These are phyloP conservation scores for Caenorhabditis sp. DNA, from an alignment of 2,888 invertebrate genomes.

Conservation along the genomic window DNA sequence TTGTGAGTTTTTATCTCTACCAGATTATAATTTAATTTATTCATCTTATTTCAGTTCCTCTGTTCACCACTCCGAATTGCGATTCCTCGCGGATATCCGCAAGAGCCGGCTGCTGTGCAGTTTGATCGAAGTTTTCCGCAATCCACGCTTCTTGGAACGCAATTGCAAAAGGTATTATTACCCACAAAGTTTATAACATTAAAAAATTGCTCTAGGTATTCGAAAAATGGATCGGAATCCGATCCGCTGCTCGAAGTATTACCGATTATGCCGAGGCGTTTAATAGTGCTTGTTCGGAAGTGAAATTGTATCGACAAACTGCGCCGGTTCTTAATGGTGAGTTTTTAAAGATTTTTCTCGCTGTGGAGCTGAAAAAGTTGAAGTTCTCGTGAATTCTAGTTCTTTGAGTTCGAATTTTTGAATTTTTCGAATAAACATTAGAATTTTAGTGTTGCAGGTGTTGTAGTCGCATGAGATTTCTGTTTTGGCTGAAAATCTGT, in stretches of 20 bases:
- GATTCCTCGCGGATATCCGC: constrained; percentile 39
- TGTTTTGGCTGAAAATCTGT: too few species aligned
- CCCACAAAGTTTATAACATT: not conserved
- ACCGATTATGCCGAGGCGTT: constrained; percentile 25
- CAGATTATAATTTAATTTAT: too few species aligned
- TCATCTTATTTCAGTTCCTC: constrained; percentile 12
- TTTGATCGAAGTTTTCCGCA: constrained; percentile 48
- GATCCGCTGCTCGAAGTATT: constrained; percentile 1
- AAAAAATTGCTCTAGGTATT: constrained; percentile 9
- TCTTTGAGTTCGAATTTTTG: too few species aligned
- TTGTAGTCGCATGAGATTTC: too few species aligned
- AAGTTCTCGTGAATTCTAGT: too few species aligned
- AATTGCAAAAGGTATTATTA: constrained; percentile 10
- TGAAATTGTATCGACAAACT: constrained; percentile 6
- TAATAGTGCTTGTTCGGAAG: constrained; percentile 33
- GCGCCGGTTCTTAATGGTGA: constrained; percentile 8
- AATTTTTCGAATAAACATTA: too few species aligned
- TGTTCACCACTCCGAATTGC: constrained; percentile 36
- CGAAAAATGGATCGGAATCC: constrained; percentile 20
- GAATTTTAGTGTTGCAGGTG: too few species aligned
- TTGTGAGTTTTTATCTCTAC: not conserved
- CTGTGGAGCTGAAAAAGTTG: too few species aligned
- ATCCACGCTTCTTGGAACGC: constrained; percentile 8
- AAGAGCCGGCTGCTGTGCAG: constrained; percentile 36
- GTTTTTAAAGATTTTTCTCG: too few species aligned